Evolutionary conservation across 2,888 invertebrate genomes (phyloP), one percentile per base, ranked within the genome.

Genomic region (Aelia acuminata): DNA sequence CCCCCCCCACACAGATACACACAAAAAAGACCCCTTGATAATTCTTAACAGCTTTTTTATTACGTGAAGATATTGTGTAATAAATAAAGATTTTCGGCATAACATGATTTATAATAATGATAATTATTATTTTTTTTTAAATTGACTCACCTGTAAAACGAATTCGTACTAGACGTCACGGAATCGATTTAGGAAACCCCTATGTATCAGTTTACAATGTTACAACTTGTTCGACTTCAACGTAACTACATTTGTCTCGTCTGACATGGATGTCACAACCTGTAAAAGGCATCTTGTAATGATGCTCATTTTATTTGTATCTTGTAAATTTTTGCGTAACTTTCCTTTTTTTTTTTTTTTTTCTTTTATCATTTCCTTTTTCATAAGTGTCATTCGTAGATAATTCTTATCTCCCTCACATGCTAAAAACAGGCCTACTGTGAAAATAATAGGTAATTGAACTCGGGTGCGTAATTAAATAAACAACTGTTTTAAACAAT

Each of bases 191-290:
- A 80, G 1, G 80, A 80, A 80, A 80, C 80, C 80, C 80, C n/a
- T 20, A 43, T n/a, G n/a, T n/a, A 80, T 80, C 80, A 47, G 39
- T 80, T 70, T 80, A 80, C 80, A 39, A 39, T 39, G 80, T 80
- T n/a, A n/a, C 80, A 80, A 80, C 80, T 80, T 80, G 80, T 80
- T 80, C 3, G 80, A 43, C 80, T 80, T 80, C 80, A 22, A 80
- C n/a, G 39, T 80, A n/a, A 43, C n/a, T n/a, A n/a, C n/a, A n/a
- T n/a, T n/a, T 80, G 22, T 3, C 18, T 35, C 35, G 63, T 70
- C 63, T 70, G 31, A 70, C 20, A n/a, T n/a, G n/a, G n/a, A n/a
- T n/a, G n/a, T n/a, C n/a, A n/a, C n/a, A n/a, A n/a, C n/a, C n/a
- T n/a, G n/a, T n/a, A n/a, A n/a, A n/a, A n/a, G n/a, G n/a, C n/a